Base-by-base conservation (phyloP, 1,140 invertebrate species). In the Globodera ellingtonae region DNA sequence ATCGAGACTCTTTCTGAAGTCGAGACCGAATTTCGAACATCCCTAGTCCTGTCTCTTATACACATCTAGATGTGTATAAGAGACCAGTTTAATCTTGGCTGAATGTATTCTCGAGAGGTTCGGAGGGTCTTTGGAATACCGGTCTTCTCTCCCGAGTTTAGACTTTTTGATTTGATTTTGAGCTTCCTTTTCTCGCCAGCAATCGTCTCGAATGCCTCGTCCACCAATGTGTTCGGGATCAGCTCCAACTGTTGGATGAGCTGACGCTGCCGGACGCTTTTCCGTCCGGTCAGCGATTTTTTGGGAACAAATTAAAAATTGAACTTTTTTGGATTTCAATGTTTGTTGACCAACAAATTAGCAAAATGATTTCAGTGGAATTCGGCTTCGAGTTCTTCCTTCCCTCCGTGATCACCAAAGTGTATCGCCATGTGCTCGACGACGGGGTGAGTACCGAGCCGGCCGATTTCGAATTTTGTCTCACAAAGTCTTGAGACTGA, bases 351-450 rank as follows among this genome's bases (percentile, higher is more conserved):
- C 66, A 7, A 67, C 66, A 21, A 7, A 67, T 67, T 67, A 24
- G 9, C 35, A 75, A 52, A 52, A 52, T 52, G 10, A 52, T 59
- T 66, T 24, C n/a, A 77, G 88, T 89, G 4, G 87, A 88, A 75
- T 88, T 88, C 69, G 87, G 87, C 7, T 88, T 88, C 73, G 87
- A 88, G 67, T 88, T 89, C 67, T 88, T 88, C 71, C 86, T 88
- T 62, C 84, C 87, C 3, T 82, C 84, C 65, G 88, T 88, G 18
- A 86, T 89, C 21, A 86, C 88, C 7, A 89, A 89, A 79, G 87
- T 86, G 66, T 88, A 88, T 72, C 85, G 87, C 86, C 87, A 88
- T 73, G 78, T 88, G 21, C 62, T 88, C 0, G 84, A 85, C 52
- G 88, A 88, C 67, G 87, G 87, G 0, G 56, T 59, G 35, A 35